A percentile compares a stretch with the other conserved stretches of the same genome.
Evolutionary conservation across 2,888 invertebrate species (phyloP).

Genomic region (Laspeyria flexula): DNA sequence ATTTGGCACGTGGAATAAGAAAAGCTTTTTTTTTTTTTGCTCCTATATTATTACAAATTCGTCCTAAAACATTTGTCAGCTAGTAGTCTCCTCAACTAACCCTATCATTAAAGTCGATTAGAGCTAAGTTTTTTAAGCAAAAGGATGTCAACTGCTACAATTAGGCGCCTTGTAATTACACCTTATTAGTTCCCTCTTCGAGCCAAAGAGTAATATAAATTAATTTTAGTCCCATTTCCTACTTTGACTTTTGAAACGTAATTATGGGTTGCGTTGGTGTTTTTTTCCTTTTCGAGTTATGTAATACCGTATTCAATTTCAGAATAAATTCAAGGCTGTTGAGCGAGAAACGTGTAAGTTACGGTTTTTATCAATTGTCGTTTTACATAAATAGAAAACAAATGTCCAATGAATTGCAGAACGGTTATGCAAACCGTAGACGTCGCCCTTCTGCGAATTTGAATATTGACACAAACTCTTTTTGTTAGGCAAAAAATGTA

Average conservation of each 20-base stretch:
- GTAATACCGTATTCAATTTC: slow-evolving; percentile 23
- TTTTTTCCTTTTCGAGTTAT: slow-evolving; percentile 28
- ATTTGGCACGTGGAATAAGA: not conserved
- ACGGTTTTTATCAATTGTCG: slow-evolving; percentile 25
- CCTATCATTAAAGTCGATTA: slow-evolving; percentile 75
- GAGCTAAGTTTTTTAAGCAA: slow-evolving; percentile 59
- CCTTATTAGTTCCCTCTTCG: slow-evolving; percentile 68
- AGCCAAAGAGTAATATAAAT: slow-evolving; percentile 63
- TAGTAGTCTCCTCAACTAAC: slow-evolving; percentile 47
- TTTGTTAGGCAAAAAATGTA: slow-evolving; percentile 60
- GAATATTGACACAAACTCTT: slow-evolving; percentile 68
- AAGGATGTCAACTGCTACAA: slow-evolving; percentile 77
- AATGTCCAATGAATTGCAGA: slow-evolving; percentile 44
- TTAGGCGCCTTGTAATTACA: slow-evolving; percentile 74
- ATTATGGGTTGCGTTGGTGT: slow-evolving; percentile 46
- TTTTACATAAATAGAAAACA: slow-evolving; percentile 37
- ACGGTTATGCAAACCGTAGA: slow-evolving; percentile 68
- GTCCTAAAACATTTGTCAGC: slow-evolving; percentile 21
- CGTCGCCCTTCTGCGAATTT: slow-evolving; percentile 71
- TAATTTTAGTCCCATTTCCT: slow-evolving; percentile 61
- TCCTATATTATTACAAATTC: slow-evolving; percentile 7
- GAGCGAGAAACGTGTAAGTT: slow-evolving; percentile 10
- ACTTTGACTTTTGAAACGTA: slow-evolving; percentile 59
- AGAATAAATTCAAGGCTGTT: not conserved
- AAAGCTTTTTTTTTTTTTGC: not conserved